Evolutionary conservation across 1,140 invertebrate species (phyloP).

Genomic region (Brachionus koreanus): DNA sequence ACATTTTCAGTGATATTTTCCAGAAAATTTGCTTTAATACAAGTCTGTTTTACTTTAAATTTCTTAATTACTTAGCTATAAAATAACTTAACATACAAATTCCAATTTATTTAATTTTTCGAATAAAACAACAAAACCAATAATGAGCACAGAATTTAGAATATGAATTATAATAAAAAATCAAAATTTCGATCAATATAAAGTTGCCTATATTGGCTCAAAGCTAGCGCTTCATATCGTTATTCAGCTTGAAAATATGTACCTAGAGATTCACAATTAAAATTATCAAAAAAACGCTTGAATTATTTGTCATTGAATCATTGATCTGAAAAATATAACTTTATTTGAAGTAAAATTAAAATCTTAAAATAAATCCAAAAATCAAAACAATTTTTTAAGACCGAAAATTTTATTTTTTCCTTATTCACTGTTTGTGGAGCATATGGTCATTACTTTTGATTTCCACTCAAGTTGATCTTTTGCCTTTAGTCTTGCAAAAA

Average conservation of each 20-base stretch:
- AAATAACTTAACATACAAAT: neutral
- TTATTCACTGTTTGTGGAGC: no score
- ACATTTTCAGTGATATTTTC: no score
- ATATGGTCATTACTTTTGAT: no score
- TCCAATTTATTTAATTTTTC: neutral
- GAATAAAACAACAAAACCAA: neutral
- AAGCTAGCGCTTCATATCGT: neutral
- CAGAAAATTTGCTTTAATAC: no score
- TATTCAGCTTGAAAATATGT: neutral
- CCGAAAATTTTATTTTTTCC: no score
- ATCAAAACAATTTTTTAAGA: no score
- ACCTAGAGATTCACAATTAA: neutral
- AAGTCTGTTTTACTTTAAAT: neutral
- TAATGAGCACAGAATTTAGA: neutral
- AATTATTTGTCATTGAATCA: neutral
- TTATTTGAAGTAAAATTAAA: no score
- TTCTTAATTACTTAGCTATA: neutral
- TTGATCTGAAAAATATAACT: neutral
- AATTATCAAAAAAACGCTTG: neutral
- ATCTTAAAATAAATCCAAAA: no score
- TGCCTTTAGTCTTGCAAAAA: no score
- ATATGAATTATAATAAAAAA: neutral
- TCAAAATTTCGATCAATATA: neutral
- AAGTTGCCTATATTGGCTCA: neutral
- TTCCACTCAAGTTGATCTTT: no score